Evolutionary conservation across 2,113 vertebrate species (phyloP).

Genomic region (Platanista minor): DNA sequence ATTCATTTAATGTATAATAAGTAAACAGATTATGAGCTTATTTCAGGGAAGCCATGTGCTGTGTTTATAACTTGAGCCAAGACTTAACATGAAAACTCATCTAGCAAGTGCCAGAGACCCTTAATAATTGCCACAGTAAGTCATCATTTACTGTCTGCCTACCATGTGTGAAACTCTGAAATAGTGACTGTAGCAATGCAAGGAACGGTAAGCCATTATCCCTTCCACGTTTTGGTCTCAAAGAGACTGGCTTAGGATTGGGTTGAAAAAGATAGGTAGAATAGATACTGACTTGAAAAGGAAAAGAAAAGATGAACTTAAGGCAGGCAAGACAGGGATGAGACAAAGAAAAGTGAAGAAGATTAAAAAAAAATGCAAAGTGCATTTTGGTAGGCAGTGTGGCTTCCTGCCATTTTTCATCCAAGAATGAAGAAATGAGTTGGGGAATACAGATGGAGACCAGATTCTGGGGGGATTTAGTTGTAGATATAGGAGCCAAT

Average conservation of each 20-base stretch:
- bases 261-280: background rate
- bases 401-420: background rate
- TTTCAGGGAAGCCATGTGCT: background rate
- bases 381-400: background rate
- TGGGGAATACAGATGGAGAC: background rate
- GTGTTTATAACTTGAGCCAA: conserved; percentile 18
- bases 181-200: background rate
- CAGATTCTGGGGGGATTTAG: background rate
- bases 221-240: background rate
- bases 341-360: background rate
- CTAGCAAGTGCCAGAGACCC: background rate
- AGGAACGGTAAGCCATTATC: background rate
- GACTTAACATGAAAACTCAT: background rate
- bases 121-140: background rate
- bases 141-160: background rate
- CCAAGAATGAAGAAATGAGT: background rate
- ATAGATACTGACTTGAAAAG: background rate
- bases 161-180: background rate
- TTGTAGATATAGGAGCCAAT: background rate
- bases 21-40: conserved; percentile 7
- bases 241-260: background rate
- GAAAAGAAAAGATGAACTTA: background rate
- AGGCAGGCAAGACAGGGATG: background rate
- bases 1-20: conserved; percentile 27
- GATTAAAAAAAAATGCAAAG: background rate